Conservation (phyloP, 2,113 vertebrate species). For the Myotis brandtii region DNA sequence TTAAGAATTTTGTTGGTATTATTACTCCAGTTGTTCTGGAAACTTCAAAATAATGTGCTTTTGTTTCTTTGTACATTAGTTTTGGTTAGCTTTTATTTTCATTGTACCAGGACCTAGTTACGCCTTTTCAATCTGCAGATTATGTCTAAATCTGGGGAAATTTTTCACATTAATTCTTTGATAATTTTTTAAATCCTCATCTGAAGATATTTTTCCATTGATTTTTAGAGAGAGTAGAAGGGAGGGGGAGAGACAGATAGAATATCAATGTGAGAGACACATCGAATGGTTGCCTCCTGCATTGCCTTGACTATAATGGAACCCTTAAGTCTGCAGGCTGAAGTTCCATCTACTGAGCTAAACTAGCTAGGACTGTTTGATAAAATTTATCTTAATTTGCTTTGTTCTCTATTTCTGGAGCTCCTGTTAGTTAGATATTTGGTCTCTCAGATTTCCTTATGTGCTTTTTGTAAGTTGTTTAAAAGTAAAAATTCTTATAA, state of each 20-base stretch:
- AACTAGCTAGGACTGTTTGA: too few species aligned
- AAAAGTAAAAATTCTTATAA: neutral
- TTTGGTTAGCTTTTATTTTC: neutral
- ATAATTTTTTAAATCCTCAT: too few species aligned
- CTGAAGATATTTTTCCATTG: too few species aligned
- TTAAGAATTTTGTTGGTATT: neutral
- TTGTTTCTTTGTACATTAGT: neutral
- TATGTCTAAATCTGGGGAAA: neutral
- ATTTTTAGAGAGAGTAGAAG: too few species aligned
- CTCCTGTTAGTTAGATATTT: neutral
- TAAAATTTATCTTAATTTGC: neutral
- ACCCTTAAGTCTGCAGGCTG: too few species aligned
- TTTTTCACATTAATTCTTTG: neutral
- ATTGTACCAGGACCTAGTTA: neutral
- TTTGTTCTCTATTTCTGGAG: neutral
- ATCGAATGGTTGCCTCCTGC: too few species aligned
- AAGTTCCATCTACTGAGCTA: too few species aligned
- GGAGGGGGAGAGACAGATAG: too few species aligned
- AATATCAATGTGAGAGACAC: too few species aligned
- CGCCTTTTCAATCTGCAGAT: neutral
- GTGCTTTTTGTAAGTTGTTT: neutral
- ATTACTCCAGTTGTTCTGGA: neutral
- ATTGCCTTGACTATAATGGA: too few species aligned
- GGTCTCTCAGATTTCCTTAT: neutral
- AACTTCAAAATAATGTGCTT: conserved; percentile 13